Evolutionary conservation across 2,113 vertebrate genomes (phyloP).

Genomic region (Tetrao urogallus): DNA sequence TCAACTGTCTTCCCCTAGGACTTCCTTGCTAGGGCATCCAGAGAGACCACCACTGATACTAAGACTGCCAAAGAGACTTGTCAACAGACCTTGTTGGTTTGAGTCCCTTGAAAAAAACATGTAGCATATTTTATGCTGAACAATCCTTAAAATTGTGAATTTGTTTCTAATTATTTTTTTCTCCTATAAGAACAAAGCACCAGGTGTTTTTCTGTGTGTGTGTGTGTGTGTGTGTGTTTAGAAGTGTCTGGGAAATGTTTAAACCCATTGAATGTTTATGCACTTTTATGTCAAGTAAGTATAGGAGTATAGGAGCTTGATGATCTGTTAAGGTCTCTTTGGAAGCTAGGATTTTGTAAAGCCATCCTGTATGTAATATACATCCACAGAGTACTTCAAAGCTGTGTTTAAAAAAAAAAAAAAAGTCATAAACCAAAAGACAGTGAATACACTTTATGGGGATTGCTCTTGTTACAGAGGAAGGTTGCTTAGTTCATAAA

Average conservation of each 20-base stretch:
- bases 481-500: slow-evolving; percentile 38
- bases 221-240: slow-evolving; percentile 34
- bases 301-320: not conserved
- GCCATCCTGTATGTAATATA: slow-evolving; percentile 66
- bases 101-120: slow-evolving; percentile 55
- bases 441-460: slow-evolving; percentile 15
- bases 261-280: slow-evolving; percentile 56
- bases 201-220: slow-evolving; percentile 1
- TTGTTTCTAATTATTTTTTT: not conserved
- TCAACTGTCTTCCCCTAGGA: slow-evolving; percentile 52
- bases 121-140: not conserved
- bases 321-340: slow-evolving; percentile 48
- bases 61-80: slow-evolving; percentile 74
- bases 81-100: slow-evolving; percentile 49
- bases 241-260: slow-evolving; percentile 38
- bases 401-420: slow-evolving; percentile 49
- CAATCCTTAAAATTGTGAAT: not conserved
- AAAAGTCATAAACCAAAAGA: not conserved
- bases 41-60: slow-evolving; percentile 61
- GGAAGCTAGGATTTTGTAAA: slow-evolving; percentile 66
- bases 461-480: slow-evolving; percentile 39
- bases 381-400: slow-evolving; percentile 53
- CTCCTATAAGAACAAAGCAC: not conserved
- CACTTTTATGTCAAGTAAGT: slow-evolving; percentile 69
- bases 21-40: slow-evolving; percentile 51